phyloP scores from a whole-genome alignment of 2,888 invertebrate genomes.

The Eristalis intricaria region DNA sequence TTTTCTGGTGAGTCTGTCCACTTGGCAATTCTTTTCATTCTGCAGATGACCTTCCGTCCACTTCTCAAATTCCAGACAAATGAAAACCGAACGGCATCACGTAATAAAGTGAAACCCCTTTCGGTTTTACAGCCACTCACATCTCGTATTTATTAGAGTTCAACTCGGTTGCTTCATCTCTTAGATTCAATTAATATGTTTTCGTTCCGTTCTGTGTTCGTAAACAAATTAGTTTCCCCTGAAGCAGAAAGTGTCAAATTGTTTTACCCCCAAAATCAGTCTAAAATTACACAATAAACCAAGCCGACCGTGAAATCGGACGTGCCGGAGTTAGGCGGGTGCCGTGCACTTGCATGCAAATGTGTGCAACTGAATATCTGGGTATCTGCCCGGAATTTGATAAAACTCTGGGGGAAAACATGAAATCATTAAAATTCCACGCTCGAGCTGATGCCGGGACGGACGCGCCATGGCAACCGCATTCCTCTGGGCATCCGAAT shows the following conservation, averaged over 20 bases:
- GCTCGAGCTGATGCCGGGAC: constrained; percentile 21
- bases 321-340: neutral
- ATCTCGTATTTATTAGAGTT: neutral
- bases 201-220: neutral
- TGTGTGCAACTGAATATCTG: too few species aligned
- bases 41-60: too few species aligned
- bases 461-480: neutral
- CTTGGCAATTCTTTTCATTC: too few species aligned
- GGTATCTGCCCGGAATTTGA: neutral
- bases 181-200: neutral
- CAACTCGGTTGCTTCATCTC: neutral
- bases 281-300: neutral
- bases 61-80: too few species aligned
- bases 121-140: neutral
- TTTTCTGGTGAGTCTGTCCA: too few species aligned
- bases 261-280: neutral
- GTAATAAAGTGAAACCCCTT: neutral
- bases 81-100: neutral
- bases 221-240: neutral
- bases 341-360: neutral
- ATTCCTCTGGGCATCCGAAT: neutral
- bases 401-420: constrained; percentile 24
- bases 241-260: neutral
- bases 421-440: constrained; percentile 36
- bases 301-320: constrained; percentile 37